Percentiles rank a stretch among this genome's conserved stretches.
Evolutionary conservation across 2,113 vertebrate species (phyloP).

Genomic region (Apistogramma diplotaenia): DNA sequence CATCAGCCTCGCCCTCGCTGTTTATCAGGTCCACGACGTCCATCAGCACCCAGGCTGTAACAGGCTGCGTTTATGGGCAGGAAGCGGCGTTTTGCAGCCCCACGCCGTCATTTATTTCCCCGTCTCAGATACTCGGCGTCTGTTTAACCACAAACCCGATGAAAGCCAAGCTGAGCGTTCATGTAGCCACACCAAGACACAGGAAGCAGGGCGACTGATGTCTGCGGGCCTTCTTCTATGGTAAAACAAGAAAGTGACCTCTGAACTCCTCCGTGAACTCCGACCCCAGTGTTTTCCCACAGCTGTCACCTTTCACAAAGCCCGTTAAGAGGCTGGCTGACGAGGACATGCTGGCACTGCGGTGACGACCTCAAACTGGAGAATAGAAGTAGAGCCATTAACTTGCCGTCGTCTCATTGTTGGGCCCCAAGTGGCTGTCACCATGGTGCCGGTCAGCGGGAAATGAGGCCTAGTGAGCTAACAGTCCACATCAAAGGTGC

Average conservation of each 20-base stretch:
- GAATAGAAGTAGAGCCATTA: not conserved
- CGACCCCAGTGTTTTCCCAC: not conserved
- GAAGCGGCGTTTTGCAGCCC: no score
- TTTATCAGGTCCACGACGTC: no score
- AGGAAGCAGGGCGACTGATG: no score
- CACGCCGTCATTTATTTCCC: no score
- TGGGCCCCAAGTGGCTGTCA: not conserved
- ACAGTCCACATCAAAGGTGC: not conserved
- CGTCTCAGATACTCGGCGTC: no score
- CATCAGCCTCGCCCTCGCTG: no score
- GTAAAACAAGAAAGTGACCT: no score
- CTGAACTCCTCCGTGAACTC: not conserved
- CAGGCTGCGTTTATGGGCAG: no score
- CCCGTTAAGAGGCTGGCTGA: not conserved
- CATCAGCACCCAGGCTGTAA: no score
- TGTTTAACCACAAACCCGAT: no score
- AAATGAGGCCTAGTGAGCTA: not conserved
- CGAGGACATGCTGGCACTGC: not conserved
- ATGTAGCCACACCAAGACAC: no score
- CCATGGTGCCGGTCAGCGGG: not conserved
- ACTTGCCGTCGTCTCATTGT: not conserved
- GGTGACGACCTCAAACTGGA: rapidly evolving
- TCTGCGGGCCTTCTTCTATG: not conserved
- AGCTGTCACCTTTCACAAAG: not conserved
- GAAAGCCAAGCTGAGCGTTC: no score